Conservation (phyloP, 2,797 vertebrate species). For the Poecilia wingei region DNA sequence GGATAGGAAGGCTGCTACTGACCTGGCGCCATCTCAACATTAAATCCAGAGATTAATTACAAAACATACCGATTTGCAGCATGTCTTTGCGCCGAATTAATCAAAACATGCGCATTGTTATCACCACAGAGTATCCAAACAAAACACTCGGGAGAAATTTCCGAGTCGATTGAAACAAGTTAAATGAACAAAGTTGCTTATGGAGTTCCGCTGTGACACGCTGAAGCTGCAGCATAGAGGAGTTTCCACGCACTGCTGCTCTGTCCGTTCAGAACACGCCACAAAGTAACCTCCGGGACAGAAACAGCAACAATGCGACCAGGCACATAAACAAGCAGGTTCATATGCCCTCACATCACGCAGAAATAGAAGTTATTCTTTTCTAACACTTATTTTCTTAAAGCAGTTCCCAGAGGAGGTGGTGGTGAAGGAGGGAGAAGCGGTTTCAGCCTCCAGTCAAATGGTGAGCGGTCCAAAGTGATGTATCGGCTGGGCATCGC, state of each 20-base stretch:
- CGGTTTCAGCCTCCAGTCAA: slow-evolving; percentile 23
- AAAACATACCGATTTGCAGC: background rate
- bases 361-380: background rate
- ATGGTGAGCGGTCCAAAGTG: slow-evolving; percentile 54
- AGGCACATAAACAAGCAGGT: background rate
- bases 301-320: background rate
- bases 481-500: slow-evolving; percentile 25
- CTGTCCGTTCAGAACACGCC: slow-evolving; percentile 15
- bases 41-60: background rate
- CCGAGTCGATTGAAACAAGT: accelerated
- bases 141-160: accelerated
- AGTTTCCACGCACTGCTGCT: slow-evolving; percentile 49
- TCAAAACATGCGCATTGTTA: accelerated
- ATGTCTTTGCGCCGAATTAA: slow-evolving; percentile 3
- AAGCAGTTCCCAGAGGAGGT: slow-evolving; percentile 58
- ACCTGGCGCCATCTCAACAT: background rate
- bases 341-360: background rate
- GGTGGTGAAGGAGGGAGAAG: slow-evolving; percentile 26
- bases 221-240: slow-evolving; percentile 27
- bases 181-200: slow-evolving; percentile 19
- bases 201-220: slow-evolving; percentile 22
- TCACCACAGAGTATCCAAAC: accelerated
- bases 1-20: background rate
- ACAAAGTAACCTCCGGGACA: slow-evolving; percentile 51
- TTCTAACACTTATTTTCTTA: slow-evolving; percentile 6